These are phyloP conservation scores for Atta cephalotes DNA, from an alignment of 1,140 invertebrate genomes.

Conservation along the genomic window DNA sequence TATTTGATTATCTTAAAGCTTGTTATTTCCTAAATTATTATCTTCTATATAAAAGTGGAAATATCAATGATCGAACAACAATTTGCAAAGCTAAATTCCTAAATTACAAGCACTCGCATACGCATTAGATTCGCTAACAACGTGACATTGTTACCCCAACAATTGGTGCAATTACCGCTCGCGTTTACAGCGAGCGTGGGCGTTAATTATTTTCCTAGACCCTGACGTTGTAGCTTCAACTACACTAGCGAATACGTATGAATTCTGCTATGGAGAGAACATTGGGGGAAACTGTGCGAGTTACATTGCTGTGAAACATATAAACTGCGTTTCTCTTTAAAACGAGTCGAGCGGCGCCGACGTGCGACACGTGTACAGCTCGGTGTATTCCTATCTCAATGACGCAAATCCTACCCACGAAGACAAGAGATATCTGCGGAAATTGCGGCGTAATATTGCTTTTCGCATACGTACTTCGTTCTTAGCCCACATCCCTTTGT, in stretches of 20 bases:
- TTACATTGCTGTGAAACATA: slow-evolving; percentile 11
- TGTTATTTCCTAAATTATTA: not conserved
- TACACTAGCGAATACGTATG: slow-evolving; percentile 16
- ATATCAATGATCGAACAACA: not conserved
- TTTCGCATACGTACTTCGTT: not conserved
- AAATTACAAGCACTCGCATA: not conserved
- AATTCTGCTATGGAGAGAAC: not conserved
- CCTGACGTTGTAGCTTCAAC: not conserved
- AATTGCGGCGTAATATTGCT: not conserved
- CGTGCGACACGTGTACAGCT: not conserved
- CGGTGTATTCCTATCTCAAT: not conserved
- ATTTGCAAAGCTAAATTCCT: not conserved
- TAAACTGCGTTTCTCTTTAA: not conserved
- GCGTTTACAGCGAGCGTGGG: slow-evolving; percentile 27
- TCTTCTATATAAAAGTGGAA: not conserved
- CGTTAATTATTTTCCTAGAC: slow-evolving; percentile 58
- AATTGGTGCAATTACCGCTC: slow-evolving; percentile 40
- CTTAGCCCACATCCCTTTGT: slow-evolving; percentile 56
- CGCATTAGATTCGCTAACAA: slow-evolving; percentile 22
- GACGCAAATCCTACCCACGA: slow-evolving; percentile 27
- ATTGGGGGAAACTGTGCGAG: not conserved
- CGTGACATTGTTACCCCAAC: slow-evolving; percentile 42
- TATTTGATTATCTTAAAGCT: not conserved
- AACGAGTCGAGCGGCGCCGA: not conserved
- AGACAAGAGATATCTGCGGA: slow-evolving; percentile 5